A percentile compares a stretch with the other conserved stretches of the same genome.
Evolutionary conservation across 2,113 vertebrate species (phyloP).

Genomic region (Rhynchomys soricoides): DNA sequence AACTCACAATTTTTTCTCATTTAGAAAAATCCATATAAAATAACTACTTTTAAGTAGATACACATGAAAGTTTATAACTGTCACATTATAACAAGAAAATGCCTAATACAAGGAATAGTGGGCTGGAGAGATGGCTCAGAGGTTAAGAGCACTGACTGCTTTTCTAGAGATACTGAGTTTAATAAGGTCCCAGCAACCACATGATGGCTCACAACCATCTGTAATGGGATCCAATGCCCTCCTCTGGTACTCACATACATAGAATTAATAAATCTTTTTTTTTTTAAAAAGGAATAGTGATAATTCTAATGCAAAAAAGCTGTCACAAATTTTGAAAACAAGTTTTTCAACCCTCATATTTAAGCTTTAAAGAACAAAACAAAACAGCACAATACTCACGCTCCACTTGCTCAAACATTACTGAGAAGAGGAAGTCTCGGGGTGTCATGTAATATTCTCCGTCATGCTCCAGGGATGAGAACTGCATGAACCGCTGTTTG

Average conservation of each 20-base stretch:
- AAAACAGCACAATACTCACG: constrained; percentile 87
- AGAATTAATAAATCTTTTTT: too few relatives aligned
- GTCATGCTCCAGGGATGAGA: constrained; percentile 92
- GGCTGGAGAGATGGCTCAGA: too few relatives aligned
- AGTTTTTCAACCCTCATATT: background rate
- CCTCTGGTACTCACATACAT: too few relatives aligned
- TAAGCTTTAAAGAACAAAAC: background rate
- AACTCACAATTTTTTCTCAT: background rate
- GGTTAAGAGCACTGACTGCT: too few relatives aligned
- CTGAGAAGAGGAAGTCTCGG: constrained; percentile 96
- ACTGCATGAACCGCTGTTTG: constrained; percentile 93
- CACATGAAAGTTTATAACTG: background rate
- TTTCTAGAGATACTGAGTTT: too few relatives aligned
- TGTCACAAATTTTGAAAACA: constrained; percentile 1
- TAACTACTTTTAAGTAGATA: constrained; percentile 43
- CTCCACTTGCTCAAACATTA: constrained; percentile 93
- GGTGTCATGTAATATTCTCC: constrained; percentile 97
- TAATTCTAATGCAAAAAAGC: background rate
- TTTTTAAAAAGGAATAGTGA: background rate
- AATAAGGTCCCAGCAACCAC: too few relatives aligned
- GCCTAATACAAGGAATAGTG: background rate
- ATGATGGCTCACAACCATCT: too few relatives aligned
- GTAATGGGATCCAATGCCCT: too few relatives aligned
- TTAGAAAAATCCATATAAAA: constrained; percentile 20
- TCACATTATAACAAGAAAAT: constrained; percentile 5